phyloP scores from a whole-genome alignment of 2,797 vertebrate species.

The Crenichthys baileyi region DNA sequence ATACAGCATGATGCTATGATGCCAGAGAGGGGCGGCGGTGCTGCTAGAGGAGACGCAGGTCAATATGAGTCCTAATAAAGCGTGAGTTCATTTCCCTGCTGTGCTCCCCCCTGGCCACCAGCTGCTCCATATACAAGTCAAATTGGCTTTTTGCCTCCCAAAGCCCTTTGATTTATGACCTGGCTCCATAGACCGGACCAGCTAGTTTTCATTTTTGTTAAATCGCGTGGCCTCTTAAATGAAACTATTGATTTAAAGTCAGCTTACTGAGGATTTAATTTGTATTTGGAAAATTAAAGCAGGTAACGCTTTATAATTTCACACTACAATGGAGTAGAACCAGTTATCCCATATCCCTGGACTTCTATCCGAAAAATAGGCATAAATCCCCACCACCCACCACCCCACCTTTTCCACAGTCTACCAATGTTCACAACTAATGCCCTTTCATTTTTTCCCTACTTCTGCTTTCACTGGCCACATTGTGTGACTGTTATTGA shows the following conservation, averaged over 20 bases:
- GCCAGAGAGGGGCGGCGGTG: constrained; percentile 53
- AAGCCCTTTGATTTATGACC: constrained; percentile 96
- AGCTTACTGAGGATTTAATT: constrained; percentile 99
- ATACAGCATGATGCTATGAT: constrained; percentile 50
- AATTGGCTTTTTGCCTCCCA: constrained; percentile 92
- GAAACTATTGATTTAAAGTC: constrained; percentile 99
- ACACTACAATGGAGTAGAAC: constrained; percentile 79
- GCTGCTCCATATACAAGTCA: constrained; percentile 94
- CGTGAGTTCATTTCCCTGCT: constrained; percentile 84
- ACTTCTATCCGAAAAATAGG: constrained; percentile 45
- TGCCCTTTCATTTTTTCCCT: constrained; percentile 47
- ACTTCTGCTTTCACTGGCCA: constrained; percentile 66
- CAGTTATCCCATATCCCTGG: constrained; percentile 59
- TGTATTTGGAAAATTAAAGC: constrained; percentile 98
- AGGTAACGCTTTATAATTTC: constrained; percentile 97
- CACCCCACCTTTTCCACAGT: background rate
- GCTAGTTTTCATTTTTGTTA: constrained; percentile 99
- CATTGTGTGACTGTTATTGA: constrained; percentile 74
- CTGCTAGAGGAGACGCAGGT: constrained; percentile 76
- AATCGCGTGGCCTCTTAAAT: constrained; percentile 95
- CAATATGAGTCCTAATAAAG: constrained; percentile 83
- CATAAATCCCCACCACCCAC: constrained; percentile 14
- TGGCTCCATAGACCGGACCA: constrained; percentile 93
- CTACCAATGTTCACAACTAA: constrained; percentile 23
- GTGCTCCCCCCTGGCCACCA: constrained; percentile 79